Evolutionary conservation across 2,797 vertebrate genomes (phyloP), one percentile per base, ranked within the genome.

Genomic region (Coregonus sp.): DNA sequence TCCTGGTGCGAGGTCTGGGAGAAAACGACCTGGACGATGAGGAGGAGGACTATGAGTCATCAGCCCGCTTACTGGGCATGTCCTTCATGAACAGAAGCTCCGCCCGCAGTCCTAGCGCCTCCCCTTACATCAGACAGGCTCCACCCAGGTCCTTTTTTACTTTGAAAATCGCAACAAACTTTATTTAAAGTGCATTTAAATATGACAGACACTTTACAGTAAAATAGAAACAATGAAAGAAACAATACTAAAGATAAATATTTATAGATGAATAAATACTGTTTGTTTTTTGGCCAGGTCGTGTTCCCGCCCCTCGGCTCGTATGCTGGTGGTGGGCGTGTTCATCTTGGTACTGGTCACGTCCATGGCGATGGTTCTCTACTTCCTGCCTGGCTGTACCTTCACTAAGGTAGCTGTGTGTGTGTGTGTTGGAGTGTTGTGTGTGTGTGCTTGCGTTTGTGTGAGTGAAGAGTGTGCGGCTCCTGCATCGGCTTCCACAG

Each of bases 21-120:
- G 97, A 99, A 82, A 96, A 98, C 4, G 98, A 99, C 74, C 87
- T 97, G 91, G 98, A 99, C 0, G 97, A 99, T 12, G 97, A 99
- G 0, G 98, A 99, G 85, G 98, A 99, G 29, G 97, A 99, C 89
- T 98, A 94, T 4, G 98, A 97, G 85, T 99, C 98, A 18, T 99
- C 98, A 18, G 97, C 97, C 51, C 97, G 97, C 85, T 90, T 99
- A 4, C 86, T 99, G 77, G 98, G 98, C 80, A 98, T 99, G 96
- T 97, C 97, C 9, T 99, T 99, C 85, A 99, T 99, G 97, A 99
- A 99, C 89, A 96, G 98, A 78, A 98, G 96, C 88, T 94, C 96
- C 0, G 91, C 92, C 84, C 94, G 95, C 33, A 95, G 95, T 73
- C 91, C 91, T 75, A 92, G 78, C 76, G 81, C 91, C 31, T 82